Evolutionary conservation across 2,113 vertebrate species (phyloP).

Genomic region (Lophochroa leadbeateri): DNA sequence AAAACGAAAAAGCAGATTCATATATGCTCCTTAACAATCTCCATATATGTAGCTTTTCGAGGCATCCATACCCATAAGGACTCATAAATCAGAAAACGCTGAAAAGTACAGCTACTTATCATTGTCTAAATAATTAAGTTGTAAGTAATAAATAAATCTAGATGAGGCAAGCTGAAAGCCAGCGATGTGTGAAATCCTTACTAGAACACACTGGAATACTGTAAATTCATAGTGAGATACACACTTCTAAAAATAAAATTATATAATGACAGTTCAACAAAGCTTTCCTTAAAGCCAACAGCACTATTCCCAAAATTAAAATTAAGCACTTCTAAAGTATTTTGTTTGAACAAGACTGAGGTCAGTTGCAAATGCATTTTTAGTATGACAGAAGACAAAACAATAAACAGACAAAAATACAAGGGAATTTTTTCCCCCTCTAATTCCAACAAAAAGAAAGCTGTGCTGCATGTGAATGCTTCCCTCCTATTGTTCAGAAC

Average conservation of each 20-base stretch:
- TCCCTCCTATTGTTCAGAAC: not conserved
- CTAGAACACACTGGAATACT: not conserved
- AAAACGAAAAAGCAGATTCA: not conserved
- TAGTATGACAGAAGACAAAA: not conserved
- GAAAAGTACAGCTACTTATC: not conserved
- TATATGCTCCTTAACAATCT: not conserved
- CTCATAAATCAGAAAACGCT: not conserved
- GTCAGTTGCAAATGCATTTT: not conserved
- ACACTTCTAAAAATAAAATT: constrained; percentile 28
- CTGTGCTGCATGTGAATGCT: not conserved
- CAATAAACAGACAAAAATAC: not conserved
- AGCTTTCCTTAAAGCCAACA: constrained; percentile 8
- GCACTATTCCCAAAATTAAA: not conserved
- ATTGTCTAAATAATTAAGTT: not conserved
- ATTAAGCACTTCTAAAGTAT: not conserved
- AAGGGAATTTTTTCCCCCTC: not conserved
- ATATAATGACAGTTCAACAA: not conserved
- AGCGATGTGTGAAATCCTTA: not conserved
- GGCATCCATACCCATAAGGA: not conserved
- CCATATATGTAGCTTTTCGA: not conserved
- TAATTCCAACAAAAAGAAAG: not conserved
- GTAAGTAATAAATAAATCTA: not conserved
- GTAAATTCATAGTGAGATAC: not conserved
- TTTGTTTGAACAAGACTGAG: not conserved
- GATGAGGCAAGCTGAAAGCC: not conserved